A percentile compares a stretch with the other conserved stretches of the same genome.
Conservation (phyloP, 1,140 invertebrate genomes). For the Lordiphosa collinella region DNA sequence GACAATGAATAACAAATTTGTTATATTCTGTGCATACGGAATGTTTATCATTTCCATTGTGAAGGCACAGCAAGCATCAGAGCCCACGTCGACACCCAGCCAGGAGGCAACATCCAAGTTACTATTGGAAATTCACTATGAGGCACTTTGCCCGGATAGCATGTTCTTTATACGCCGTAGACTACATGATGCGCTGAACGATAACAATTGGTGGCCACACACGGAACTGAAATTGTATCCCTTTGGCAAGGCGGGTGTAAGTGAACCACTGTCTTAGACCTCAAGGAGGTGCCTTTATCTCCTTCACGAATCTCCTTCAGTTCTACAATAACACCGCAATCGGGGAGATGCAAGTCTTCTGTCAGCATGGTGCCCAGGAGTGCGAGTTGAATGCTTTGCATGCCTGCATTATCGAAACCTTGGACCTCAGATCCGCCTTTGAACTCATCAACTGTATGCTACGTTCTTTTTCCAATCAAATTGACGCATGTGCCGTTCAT, state of each 20-base stretch:
- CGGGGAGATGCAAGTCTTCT: conserved; percentile 36
- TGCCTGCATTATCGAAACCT: conserved; percentile 62
- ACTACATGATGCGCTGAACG: conserved; percentile 39
- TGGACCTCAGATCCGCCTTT: conserved; percentile 38
- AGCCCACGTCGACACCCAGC: background rate
- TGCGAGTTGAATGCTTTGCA: conserved; percentile 75
- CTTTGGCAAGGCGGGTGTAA: conserved; percentile 73
- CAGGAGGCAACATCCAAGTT: conserved; percentile 6
- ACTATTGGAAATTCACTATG: conserved; percentile 64
- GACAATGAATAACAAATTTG: conserved; percentile 31
- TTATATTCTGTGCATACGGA: conserved; percentile 3
- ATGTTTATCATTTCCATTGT: conserved; percentile 10
- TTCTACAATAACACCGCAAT: conserved; percentile 53
- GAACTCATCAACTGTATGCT: conserved; percentile 66
- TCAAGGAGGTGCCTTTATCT: background rate
- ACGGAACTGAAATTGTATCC: conserved; percentile 66
- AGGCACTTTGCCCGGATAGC: conserved; percentile 71
- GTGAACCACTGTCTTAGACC: background rate
- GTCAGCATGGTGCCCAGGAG: conserved; percentile 61
- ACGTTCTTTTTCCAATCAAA: conserved; percentile 34
- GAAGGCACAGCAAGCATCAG: conserved; percentile 1
- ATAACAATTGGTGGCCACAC: conserved; percentile 49
- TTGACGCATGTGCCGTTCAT: conserved; percentile 46
- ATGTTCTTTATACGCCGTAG: conserved; percentile 58
- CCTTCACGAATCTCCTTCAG: background rate